Evolutionary conservation across 30 jellyfish, hydroid and myxozoan species (phyloP).

Genomic region (Aurelia aurita): DNA sequence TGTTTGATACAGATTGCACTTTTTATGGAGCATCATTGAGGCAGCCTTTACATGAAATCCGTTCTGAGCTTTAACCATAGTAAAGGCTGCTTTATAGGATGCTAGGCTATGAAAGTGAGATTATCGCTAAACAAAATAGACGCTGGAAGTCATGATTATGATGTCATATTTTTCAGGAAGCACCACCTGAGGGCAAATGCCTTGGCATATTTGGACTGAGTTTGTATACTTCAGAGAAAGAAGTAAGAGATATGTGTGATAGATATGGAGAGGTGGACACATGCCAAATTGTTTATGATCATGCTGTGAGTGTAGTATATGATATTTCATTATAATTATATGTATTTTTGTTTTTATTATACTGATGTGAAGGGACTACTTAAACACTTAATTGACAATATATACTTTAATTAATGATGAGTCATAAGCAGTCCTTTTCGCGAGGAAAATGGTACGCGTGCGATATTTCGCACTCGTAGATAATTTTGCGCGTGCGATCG

Average conservation of each 20-base stretch:
- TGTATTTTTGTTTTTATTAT: no score
- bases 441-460: no score
- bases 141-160: neutral
- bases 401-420: no score
- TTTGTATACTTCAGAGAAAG: constrained; percentile 98
- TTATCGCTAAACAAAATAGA: neutral
- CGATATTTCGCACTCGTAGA: no score
- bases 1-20: no score
- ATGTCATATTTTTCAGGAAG: constrained; percentile 76
- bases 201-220: constrained; percentile 99
- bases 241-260: constrained; percentile 92
- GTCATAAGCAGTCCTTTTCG: no score
- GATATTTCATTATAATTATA: neutral
- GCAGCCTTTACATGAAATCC: no score
- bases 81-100: neutral
- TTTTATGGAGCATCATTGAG: no score
- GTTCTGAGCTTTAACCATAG: no score
- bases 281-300: constrained; percentile 98
- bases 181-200: constrained; percentile 99
- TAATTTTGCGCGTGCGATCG: no score
- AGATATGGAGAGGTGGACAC: constrained; percentile 95
- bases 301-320: constrained; percentile 75
- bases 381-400: no score
- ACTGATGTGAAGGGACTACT: no score
- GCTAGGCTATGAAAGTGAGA: neutral